Base-by-base conservation (phyloP, 2,113 vertebrate genomes). In the Baryphthengus martii region DNA sequence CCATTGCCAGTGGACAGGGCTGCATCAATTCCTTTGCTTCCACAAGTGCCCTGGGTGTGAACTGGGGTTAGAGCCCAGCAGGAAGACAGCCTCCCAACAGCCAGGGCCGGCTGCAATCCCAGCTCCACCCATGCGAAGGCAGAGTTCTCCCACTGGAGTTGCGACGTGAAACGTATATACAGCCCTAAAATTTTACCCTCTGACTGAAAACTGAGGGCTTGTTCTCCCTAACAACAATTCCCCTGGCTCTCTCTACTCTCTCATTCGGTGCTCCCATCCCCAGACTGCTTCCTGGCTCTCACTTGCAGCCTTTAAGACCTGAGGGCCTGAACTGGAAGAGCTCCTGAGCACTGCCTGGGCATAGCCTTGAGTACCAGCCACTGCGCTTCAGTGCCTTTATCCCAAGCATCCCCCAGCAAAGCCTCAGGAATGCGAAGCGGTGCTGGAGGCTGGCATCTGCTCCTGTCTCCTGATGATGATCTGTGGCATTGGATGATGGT, bases 111-210 rank as follows among this genome's bases (percentile, higher is more conserved):
- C 84, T 93, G 96, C 95, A 96, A 78, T 95, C 91, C 93, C 93
- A 87, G 83, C 52, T 93, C 61, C 90, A 86, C 90, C 93, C 95
- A 56, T 88, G 76, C 35, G 92, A 96, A 91, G 88, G 86, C 93
- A 90, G 90, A 94, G 65, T 91, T 87, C 93, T 52, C 76, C 86
- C 86, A 68, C 42, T 72, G 89, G 70, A 93, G 10, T 90, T 68
- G 71, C 33, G 37, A 11, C 1, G 26, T 37, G 47, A 29, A 63
- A 81, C 50, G 68, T n/a, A 67, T 5, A 45, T 4, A 53, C 12
- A 86, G 44, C 52, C 80, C 40, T 77, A 80, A 90, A 92, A 68
- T 61, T 40, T 47, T 65, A 72, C 61, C 39, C 35, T 83, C 33
- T 73, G 59, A 63, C 35, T 86, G 65, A 79, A 86, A 93, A 90